A percentile compares a stretch with the other conserved stretches of the same genome.
Conservation (phyloP, 2,797 vertebrate species). For the Megalops cyprinoides region DNA sequence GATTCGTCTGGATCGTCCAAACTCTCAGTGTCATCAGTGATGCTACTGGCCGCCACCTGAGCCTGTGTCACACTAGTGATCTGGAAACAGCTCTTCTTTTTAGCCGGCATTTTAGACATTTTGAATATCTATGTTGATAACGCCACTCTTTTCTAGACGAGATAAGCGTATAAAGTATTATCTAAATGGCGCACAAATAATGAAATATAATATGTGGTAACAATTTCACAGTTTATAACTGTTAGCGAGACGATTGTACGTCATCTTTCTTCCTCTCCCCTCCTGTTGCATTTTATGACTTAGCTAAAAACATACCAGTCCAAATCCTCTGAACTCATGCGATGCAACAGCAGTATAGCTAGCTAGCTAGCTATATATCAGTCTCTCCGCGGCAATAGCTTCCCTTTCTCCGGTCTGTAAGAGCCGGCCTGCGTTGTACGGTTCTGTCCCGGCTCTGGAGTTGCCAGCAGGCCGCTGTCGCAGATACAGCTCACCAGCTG, state of each 20-base stretch:
- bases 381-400: conserved; percentile 27
- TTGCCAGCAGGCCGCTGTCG: conserved; percentile 64
- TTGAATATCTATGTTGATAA: conserved; percentile 47
- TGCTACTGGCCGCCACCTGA: conserved; percentile 87
- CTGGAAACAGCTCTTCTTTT: conserved; percentile 99
- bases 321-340: conserved; percentile 50
- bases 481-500: conserved; percentile 61
- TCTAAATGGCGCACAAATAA: conserved; percentile 12
- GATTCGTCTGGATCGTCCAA: conserved; percentile 97
- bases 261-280: conserved; percentile 69
- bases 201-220: conserved; percentile 14
- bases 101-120: conserved; percentile 99
- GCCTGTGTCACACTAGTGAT: conserved; percentile 99
- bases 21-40: conserved; percentile 95
- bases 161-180: conserved; percentile 25
- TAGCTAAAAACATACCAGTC: conserved; percentile 50
- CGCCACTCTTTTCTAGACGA: conserved; percentile 1
- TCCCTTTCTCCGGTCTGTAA: conserved; percentile 34
- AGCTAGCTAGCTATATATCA: not conserved
- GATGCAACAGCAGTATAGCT: conserved; percentile 33
- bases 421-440: conserved; percentile 49
- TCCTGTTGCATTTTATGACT: conserved; percentile 77
- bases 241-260: conserved; percentile 68
- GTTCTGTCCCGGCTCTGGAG: conserved; percentile 58
- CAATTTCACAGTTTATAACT: conserved; percentile 52